Percentiles rank a stretch among this genome's conserved stretches.
Conservation (phyloP, 2,113 vertebrate species). For the Brachypteracias leptosomus region DNA sequence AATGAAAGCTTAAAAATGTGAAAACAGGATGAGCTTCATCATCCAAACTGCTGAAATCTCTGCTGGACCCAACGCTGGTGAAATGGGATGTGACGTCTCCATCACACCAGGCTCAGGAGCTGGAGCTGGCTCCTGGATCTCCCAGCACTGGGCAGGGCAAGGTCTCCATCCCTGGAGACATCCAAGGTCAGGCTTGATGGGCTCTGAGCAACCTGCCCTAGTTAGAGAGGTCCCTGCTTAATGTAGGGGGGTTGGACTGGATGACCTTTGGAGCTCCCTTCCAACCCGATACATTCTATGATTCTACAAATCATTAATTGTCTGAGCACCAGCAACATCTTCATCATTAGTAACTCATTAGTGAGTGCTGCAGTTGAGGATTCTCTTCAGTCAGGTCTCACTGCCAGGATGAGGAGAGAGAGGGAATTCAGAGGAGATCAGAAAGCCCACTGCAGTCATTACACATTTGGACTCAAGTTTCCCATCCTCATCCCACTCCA, state of each 20-base stretch:
- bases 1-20: background rate
- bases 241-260: too few relatives aligned
- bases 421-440: background rate
- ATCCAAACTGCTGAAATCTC: background rate
- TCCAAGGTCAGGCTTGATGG: too few relatives aligned
- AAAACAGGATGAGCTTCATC: background rate
- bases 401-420: background rate
- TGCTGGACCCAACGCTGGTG: background rate
- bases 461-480: background rate
- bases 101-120: accelerated
- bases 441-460: background rate
- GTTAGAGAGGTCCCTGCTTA: too few relatives aligned
- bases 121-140: too few relatives aligned
- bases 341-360: conserved; percentile 1
- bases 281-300: too few relatives aligned
- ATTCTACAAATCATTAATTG: conserved; percentile 6
- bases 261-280: too few relatives aligned
- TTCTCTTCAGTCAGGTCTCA: background rate
- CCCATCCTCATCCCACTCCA: background rate
- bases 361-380: background rate
- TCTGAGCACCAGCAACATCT: background rate
- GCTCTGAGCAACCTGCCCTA: too few relatives aligned
- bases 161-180: too few relatives aligned
- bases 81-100: accelerated
- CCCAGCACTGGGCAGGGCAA: too few relatives aligned